Conservation (phyloP, 2,797 vertebrate species). For the Psittacula echo region DNA sequence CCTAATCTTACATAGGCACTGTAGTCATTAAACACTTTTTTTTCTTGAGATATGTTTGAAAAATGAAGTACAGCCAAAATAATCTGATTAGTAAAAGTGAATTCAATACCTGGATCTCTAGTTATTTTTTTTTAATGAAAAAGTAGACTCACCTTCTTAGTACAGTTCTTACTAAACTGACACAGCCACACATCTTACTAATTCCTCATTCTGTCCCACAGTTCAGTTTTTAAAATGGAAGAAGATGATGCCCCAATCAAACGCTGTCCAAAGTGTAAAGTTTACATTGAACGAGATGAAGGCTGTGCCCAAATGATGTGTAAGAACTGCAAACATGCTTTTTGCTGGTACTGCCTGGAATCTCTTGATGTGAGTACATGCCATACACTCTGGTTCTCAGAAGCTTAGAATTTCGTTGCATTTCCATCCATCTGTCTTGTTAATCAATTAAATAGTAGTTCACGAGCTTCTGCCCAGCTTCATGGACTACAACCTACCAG, state of each 20-base stretch:
- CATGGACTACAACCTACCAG: neutral
- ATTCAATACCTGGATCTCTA: neutral
- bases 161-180: neutral
- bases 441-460: neutral
- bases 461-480: neutral
- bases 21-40: neutral
- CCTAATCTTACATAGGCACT: neutral
- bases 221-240: slow-evolving; percentile 77
- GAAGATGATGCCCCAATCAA: slow-evolving; percentile 94
- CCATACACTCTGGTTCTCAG: neutral
- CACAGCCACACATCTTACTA: neutral
- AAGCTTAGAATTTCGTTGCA: neutral
- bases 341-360: slow-evolving; percentile 99
- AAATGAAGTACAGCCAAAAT: neutral
- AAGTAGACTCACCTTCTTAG: neutral
- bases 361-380: slow-evolving; percentile 93
- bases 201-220: slow-evolving; percentile 17
- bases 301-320: slow-evolving; percentile 99
- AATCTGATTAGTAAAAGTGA: neutral
- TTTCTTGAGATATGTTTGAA: neutral
- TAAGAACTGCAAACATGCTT: slow-evolving; percentile 98
- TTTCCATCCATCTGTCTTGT: neutral
- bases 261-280: slow-evolving; percentile 97
- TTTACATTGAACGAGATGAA: slow-evolving; percentile 97
- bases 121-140: neutral